Evolutionary conservation across 2,888 invertebrate species (phyloP).

Genomic region (Salpingus planirostris): DNA sequence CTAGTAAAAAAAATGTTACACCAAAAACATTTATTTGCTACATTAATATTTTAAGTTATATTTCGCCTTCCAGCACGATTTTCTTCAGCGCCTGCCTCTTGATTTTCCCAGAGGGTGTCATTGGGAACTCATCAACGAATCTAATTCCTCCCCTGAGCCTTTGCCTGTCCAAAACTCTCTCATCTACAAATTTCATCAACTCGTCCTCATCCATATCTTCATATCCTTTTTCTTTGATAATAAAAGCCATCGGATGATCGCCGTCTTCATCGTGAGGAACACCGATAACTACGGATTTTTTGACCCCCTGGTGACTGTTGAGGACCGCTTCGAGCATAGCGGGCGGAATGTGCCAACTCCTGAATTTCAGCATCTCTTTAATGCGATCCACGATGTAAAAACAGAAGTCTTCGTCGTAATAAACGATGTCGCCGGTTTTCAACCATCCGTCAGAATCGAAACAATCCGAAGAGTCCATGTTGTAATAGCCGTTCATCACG

Average conservation of each 20-base stretch:
- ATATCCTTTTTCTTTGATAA: constrained; percentile 9
- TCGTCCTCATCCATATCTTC: neutral
- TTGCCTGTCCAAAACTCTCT: neutral
- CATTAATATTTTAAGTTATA: too few relatives aligned
- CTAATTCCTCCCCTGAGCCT: neutral
- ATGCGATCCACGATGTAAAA: neutral
- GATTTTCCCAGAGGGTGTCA: constrained; percentile 1
- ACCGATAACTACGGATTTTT: neutral
- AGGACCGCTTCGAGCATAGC: neutral
- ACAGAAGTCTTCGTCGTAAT: neutral
- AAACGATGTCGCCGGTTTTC: constrained; percentile 1
- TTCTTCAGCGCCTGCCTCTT: neutral
- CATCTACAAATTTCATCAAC: neutral
- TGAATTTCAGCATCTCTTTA: neutral
- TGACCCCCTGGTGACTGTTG: neutral
- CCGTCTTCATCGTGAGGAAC: constrained; percentile 17
- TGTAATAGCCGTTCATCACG: constrained; percentile 1
- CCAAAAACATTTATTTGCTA: too few relatives aligned
- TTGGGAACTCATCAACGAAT: neutral
- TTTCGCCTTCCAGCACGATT: neutral
- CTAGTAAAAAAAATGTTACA: too few relatives aligned
- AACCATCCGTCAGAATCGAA: constrained; percentile 1
- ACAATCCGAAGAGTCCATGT: neutral
- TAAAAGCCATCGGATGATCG: constrained; percentile 23
- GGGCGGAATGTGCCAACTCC: neutral